These are phyloP conservation scores for Notocelia uddmanniana DNA, from an alignment of 2,888 invertebrate genomes.

Conservation along the genomic window DNA sequence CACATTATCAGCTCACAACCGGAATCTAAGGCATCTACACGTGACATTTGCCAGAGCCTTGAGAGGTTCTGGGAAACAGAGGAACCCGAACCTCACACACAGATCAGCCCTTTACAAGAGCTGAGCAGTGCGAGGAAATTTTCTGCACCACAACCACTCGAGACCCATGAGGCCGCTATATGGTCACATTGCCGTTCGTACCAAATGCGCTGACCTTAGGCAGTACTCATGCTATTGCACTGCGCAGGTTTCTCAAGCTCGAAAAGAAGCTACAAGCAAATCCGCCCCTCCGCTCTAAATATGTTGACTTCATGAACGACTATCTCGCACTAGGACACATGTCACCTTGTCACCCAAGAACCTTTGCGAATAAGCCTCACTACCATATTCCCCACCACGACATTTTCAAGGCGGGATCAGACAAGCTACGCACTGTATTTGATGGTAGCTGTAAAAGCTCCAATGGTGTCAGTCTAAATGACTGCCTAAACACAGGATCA, in stretches of 20 bases:
- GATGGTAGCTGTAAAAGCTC: constrained; percentile 34
- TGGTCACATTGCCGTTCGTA: constrained; percentile 12
- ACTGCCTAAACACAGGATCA: constrained; percentile 22
- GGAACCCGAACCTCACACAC: constrained; percentile 12
- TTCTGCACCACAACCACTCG: constrained; percentile 23
- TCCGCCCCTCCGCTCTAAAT: too few relatives aligned
- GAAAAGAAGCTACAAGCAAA: constrained; percentile 27
- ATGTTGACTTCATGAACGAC: constrained; percentile 29
- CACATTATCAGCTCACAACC: neutral
- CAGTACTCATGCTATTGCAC: constrained; percentile 28
- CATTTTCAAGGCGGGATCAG: constrained; percentile 23
- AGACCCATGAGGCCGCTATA: neutral
- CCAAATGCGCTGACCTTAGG: constrained; percentile 9
- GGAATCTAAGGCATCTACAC: neutral
- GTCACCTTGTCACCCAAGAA: constrained; percentile 28
- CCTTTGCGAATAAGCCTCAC: constrained; percentile 20
- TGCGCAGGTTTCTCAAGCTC: constrained; percentile 32
- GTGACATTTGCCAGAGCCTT: constrained; percentile 4
- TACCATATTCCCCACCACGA: constrained; percentile 32
- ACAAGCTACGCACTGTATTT: constrained; percentile 32
- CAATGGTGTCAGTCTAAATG: constrained; percentile 24
- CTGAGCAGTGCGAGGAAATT: constrained; percentile 27
- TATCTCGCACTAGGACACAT: constrained; percentile 28
- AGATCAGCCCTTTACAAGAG: constrained; percentile 8
- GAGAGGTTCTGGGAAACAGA: constrained; percentile 4